Evolutionary conservation across 2,888 invertebrate species (phyloP).

Genomic region (Cosmia trapezina): DNA sequence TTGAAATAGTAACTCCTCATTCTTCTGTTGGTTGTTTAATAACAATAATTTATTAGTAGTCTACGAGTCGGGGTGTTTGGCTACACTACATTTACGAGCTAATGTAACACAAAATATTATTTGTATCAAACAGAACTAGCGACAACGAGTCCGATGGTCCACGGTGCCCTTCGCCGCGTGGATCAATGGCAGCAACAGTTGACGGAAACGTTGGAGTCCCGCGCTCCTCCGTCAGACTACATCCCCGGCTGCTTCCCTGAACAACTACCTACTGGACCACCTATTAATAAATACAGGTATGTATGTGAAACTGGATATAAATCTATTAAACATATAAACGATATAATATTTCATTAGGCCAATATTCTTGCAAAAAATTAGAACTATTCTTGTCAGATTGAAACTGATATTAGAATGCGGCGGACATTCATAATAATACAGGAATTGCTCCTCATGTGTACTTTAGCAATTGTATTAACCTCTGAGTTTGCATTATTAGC

Average conservation of each 20-base stretch:
- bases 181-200: conserved; percentile 97
- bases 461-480: too few relatives aligned
- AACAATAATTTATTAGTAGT: background rate
- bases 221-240: conserved; percentile 95
- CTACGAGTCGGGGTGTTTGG: background rate
- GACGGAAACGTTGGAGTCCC: conserved; percentile 93
- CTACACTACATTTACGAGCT: background rate
- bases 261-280: conserved; percentile 93
- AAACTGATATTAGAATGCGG: too few relatives aligned
- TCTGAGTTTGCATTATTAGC: too few relatives aligned
- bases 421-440: too few relatives aligned
- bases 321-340: background rate
- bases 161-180: conserved; percentile 95
- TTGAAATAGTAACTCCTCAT: background rate
- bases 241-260: conserved; percentile 98
- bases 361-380: too few relatives aligned
- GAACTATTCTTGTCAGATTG: too few relatives aligned
- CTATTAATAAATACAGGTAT: conserved; percentile 96
- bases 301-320: conserved; percentile 65
- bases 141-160: conserved; percentile 97
- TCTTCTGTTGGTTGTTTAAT: background rate
- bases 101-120: background rate
- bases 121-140: conserved; percentile 93
- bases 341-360: background rate
- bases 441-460: background rate